Evolutionary conservation across 2,113 vertebrate genomes (phyloP).

Genomic region (Lepisosteus oculatus): DNA sequence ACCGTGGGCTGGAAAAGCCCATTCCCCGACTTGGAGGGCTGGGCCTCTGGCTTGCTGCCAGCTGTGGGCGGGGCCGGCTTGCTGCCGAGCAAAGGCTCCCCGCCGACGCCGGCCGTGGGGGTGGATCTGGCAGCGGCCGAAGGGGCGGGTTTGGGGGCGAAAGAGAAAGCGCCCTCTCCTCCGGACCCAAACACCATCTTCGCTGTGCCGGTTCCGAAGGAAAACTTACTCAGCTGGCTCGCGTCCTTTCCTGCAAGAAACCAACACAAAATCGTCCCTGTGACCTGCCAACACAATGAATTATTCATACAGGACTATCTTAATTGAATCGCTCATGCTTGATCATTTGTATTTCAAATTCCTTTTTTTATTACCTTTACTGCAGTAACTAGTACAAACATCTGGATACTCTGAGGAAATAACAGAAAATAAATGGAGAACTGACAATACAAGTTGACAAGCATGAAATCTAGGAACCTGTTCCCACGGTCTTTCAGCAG

Average conservation of each 20-base stretch:
- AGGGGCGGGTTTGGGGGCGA: conserved; percentile 50
- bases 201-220: conserved; percentile 50
- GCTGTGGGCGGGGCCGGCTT: conserved; percentile 36
- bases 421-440: too few relatives aligned
- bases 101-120: conserved; percentile 46
- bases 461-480: too few relatives aligned
- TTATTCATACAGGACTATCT: too few relatives aligned
- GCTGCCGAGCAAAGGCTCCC: conserved; percentile 30
- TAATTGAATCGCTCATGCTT: too few relatives aligned
- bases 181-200: conserved; percentile 60
- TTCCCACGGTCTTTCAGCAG: too few relatives aligned
- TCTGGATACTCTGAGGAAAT: too few relatives aligned
- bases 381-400: too few relatives aligned
- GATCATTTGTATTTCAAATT: too few relatives aligned
- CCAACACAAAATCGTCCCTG: conserved; percentile 13
- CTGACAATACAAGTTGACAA: too few relatives aligned
- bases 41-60: conserved; percentile 55
- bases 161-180: conserved; percentile 58
- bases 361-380: too few relatives aligned
- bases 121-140: conserved; percentile 27
- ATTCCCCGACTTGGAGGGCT: conserved; percentile 57
- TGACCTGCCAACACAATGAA: neutral
- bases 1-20: conserved; percentile 47
- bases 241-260: conserved; percentile 62
- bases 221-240: conserved; percentile 50